Evolutionary conservation across 2,888 invertebrate genomes (phyloP), one percentile per base, ranked within the genome.

Genomic region (Chironomus tentans): DNA sequence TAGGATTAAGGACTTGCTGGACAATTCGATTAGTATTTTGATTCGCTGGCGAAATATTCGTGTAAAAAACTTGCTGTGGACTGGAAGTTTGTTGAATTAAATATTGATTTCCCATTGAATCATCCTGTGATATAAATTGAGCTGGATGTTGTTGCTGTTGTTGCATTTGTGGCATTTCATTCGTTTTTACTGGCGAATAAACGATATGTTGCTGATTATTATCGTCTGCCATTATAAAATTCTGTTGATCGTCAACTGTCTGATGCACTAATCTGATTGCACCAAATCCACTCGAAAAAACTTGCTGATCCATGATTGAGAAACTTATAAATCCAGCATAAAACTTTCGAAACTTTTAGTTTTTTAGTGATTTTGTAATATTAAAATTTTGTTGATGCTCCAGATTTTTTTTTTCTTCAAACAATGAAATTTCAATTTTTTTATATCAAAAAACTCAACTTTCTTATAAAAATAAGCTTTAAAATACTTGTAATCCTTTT

Each of bases 121-220:
- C 76, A 10, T 72, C 73, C 46, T 77, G 77, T 6, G 69, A 22
- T 24, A 77, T 65, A 24, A 70, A 76, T 56, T 77, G 77, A 12
- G 28, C 50, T 68, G 65, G 71, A 13, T 24, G 65, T 78, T 24
- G 65, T 78, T 15, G 78, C 74, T 79, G 79, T 28, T 62, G 70
- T 72, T 62, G 70, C 74, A 78, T 78, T 80, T 80, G 70, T 78
- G 79, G 10, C 56, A 56, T 15, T 79, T 62, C 72, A 62, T 28
- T 62, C 3, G 22, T 15, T 46, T 72, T 72, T 12, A 61, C 15
- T 28, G 72, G 62, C 15, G 72, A 72, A 28, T 72, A 72, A 47
- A 74, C 22, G 4, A 74, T 68, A n/a, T 74, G 28, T n/a, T 13
- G 15, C 62, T 61, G 48, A 18, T 22, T 46, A 13, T 18, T 22